Percentiles rank a stretch among this genome's conserved stretches.
phyloP scores from a whole-genome alignment of 1,140 invertebrate genomes.

The Cryptotermes secundus region DNA sequence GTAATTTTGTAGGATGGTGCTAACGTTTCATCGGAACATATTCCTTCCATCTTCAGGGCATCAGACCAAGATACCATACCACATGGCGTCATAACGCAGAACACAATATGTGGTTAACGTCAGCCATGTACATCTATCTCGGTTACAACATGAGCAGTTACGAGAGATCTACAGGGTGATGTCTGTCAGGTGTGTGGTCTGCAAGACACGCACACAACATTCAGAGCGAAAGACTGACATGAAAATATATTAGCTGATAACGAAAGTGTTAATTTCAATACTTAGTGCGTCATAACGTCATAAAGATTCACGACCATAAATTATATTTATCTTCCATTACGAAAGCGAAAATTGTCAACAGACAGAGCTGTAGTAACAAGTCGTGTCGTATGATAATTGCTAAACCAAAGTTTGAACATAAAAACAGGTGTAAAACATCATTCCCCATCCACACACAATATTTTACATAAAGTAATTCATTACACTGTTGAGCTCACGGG shows the following conservation, averaged over 20 bases:
- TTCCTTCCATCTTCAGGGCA: no score
- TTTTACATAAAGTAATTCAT: no score
- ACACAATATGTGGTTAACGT: no score
- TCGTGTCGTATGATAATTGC: background rate
- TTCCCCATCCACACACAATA: background rate
- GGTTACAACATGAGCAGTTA: no score
- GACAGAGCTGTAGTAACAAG: background rate
- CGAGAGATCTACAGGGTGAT: no score
- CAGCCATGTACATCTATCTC: no score
- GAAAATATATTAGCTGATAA: background rate
- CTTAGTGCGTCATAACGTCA: background rate
- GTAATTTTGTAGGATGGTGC: no score
- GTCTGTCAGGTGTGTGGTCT: no score
- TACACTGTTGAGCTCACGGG: no score
- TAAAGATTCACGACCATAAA: background rate
- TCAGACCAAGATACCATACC: no score
- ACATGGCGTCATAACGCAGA: no score
- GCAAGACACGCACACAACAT: background rate
- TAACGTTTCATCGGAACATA: no score
- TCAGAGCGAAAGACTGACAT: background rate
- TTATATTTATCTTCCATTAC: background rate
- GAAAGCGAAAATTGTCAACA: background rate
- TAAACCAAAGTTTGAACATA: background rate
- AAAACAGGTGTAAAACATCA: background rate
- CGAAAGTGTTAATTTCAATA: background rate